A percentile compares a stretch with the other conserved stretches of the same genome.
These are phyloP conservation scores for Cichladusa arquata DNA, from an alignment of 2,113 vertebrate genomes.

Conservation along the genomic window DNA sequence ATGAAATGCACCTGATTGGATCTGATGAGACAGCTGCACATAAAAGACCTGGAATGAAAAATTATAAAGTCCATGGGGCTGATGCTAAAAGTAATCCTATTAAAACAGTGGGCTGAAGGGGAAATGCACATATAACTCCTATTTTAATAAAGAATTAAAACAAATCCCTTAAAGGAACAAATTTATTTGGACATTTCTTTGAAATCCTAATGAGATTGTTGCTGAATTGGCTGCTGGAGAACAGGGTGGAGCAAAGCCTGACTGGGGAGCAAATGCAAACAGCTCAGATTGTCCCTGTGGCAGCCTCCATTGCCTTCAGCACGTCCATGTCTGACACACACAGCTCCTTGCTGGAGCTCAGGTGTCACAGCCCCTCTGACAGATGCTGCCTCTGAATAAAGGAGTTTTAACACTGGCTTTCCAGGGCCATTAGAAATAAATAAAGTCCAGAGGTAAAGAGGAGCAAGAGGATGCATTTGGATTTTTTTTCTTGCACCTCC, in stretches of 20 bases:
- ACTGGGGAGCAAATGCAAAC: not conserved
- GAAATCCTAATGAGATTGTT: not conserved
- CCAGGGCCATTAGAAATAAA: not conserved
- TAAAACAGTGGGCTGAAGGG: not conserved
- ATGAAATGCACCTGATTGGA: constrained; percentile 21
- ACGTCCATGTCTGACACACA: rapidly evolving
- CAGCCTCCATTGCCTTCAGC: not conserved
- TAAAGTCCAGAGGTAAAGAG: not conserved
- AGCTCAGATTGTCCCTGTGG: not conserved
- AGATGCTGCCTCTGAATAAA: not conserved
- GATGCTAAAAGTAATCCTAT: not conserved
- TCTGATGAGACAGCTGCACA: not conserved
- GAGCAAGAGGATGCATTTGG: not conserved
- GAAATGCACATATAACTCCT: not conserved
- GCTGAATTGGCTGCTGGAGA: not conserved
- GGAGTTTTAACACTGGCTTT: not conserved
- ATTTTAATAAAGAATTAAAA: not conserved
- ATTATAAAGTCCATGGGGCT: not conserved
- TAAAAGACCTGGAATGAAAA: not conserved
- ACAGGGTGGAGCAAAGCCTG: not conserved
- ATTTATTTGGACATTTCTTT: not conserved
- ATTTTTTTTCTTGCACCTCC: not conserved
- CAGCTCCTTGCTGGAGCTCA: not conserved
- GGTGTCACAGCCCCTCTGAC: not conserved
- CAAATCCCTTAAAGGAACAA: not conserved